Evolutionary conservation across 2,888 invertebrate species (phyloP), one percentile per base, ranked within the genome.

Genomic region (Mallateleia sp.): DNA sequence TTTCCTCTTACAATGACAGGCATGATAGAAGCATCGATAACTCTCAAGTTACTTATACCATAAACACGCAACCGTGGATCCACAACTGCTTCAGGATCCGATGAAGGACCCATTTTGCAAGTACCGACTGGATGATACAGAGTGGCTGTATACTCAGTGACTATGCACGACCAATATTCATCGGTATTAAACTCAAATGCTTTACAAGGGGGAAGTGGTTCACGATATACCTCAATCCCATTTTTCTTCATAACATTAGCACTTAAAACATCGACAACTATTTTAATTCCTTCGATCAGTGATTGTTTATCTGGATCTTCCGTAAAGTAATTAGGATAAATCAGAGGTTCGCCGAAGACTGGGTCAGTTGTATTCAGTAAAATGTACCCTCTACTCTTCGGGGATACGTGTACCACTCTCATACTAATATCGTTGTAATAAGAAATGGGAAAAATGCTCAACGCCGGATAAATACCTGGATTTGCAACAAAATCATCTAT

Each of bases 21-120:
- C 98, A 98, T 98, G 54, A 98, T 97, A 90, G 97, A 97, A 1
- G 98, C 98, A 93, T 98, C 98, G 0, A 97, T 96, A 0, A 98
- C 97, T 85, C 98, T 96, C 42, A 98, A 95, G 62, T 97, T 97
- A 0, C 96, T 96, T 0, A 98, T 96, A 0, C 98, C 98, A 90
- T 97, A 97, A 1, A 98, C 98, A 20, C 97, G 96, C 72, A 98
- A 94, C 56, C 97, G 95, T 0, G 97, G 96, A 94, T 98, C 97
- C 0, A 98, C 98, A 0, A 98, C 98, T 0, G 98, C 97, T 3
- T 96, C 96, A 2, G 96, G 96, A 93, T 98, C 98, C 88, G 96
- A 96, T 75, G 95, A 95, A 0, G 98, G 97, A 1, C 98, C 98
- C 98, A 98, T 98, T 95, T 98, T 98, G 91, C 97, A 97, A 0